Conservation (phyloP, 2,797 vertebrate genomes). For the Sebastes umbrosus region DNA sequence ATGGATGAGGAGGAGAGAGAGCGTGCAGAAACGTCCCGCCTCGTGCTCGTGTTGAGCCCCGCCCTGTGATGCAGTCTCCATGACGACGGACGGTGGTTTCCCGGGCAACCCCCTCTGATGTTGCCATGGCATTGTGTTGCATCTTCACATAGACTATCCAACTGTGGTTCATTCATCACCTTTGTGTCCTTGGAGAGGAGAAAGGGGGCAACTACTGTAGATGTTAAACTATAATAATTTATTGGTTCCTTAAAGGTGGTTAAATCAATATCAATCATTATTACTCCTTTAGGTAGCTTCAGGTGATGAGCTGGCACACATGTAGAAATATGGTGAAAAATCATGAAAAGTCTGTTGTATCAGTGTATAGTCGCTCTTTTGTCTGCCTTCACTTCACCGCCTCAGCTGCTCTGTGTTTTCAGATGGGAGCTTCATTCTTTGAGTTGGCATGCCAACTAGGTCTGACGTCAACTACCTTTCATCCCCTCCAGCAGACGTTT, state of each 20-base stretch:
- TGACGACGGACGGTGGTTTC: constrained; percentile 93
- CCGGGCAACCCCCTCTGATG: constrained; percentile 92
- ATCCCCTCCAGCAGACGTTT: constrained; percentile 30
- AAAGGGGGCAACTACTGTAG: not conserved
- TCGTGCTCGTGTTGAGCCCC: constrained; percentile 81
- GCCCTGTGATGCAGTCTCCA: constrained; percentile 93
- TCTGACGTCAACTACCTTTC: constrained; percentile 66
- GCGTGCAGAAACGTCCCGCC: constrained; percentile 72
- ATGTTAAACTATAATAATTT: not conserved
- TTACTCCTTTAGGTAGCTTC: not conserved
- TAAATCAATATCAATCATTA: not conserved
- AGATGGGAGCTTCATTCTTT: constrained; percentile 36
- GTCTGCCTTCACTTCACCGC: not conserved
- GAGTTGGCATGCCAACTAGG: constrained; percentile 71
- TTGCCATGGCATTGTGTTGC: constrained; percentile 88
- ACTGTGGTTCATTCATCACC: constrained; percentile 81
- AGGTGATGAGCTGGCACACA: not conserved
- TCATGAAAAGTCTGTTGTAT: not conserved
- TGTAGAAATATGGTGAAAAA: not conserved
- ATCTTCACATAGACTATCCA: constrained; percentile 86
- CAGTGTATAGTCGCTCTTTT: not conserved
- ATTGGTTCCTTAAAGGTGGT: not conserved
- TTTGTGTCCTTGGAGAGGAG: constrained; percentile 10
- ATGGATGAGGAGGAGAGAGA: constrained; percentile 28
- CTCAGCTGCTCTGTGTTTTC: constrained; percentile 32